A percentile compares a stretch with the other conserved stretches of the same genome.
Evolutionary conservation across 92 coral and sea anemone genomes (phyloP).

Genomic region (Porites rus): DNA sequence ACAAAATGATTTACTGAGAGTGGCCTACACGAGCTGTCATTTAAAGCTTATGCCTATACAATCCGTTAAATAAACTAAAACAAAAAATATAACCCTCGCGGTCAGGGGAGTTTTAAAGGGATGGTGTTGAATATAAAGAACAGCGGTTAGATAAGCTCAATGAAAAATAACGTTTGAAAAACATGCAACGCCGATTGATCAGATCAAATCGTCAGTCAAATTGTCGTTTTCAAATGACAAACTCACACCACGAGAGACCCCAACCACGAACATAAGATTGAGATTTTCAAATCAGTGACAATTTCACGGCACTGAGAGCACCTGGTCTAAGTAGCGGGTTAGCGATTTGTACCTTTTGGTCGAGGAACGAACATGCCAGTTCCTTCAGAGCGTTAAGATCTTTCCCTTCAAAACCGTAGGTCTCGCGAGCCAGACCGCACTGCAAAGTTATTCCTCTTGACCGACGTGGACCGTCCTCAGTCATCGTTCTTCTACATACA

Average conservation of each 20-base stretch:
- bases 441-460: slow-evolving; percentile 91
- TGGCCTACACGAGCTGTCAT: slow-evolving; percentile 22
- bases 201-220: background rate
- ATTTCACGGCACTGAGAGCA: slow-evolving; percentile 1
- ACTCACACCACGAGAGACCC: background rate
- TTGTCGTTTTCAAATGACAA: slow-evolving; percentile 12
- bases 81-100: slow-evolving; percentile 4
- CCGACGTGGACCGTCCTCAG: slow-evolving; percentile 83
- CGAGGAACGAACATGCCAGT: slow-evolving; percentile 98
- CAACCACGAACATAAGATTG: background rate
- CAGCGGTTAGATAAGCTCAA: background rate
- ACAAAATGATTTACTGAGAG: slow-evolving; percentile 16
- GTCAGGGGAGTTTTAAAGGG: background rate
- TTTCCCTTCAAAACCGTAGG: slow-evolving; percentile 95
- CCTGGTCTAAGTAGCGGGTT: slow-evolving; percentile 1
- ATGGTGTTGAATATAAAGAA: slow-evolving; percentile 7
- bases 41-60: slow-evolving; percentile 26
- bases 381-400: slow-evolving; percentile 89
- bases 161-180: background rate
- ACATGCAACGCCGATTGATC: background rate
- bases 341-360: slow-evolving; percentile 86
- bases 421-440: slow-evolving; percentile 98
- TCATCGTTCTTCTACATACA: slow-evolving; percentile 73
- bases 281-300: background rate
- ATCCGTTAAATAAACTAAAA: slow-evolving; percentile 52